Base-by-base conservation (phyloP, 2,113 vertebrate species). In the Cochlearius cochlearius region DNA sequence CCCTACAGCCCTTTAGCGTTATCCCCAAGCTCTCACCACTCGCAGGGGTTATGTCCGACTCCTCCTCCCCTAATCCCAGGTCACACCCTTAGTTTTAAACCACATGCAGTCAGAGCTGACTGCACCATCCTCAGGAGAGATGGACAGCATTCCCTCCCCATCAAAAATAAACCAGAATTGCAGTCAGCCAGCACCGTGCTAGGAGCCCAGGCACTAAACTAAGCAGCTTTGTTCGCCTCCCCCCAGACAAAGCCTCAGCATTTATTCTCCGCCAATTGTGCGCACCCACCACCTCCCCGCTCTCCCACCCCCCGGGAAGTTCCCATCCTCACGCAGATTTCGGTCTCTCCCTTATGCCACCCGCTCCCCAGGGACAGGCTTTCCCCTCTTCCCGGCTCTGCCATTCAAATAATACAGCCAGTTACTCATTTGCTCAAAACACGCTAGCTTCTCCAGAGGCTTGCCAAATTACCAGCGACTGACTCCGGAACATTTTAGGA, bases 201-300 rank as follows among this genome's bases (percentile, higher is more conserved):
- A n/a, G 8, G 6, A 86, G 50, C 73, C 49, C 81, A 12, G 3
- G 86, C 91, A 38, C n/a, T 50, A 16, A 92, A 94, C 69, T 91
- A 63, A 81, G 89, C 59, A 43, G 87, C 91, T 95, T 97, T 97
- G 96, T 97, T 94, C 3, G 0, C 66, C 69, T 68, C 50, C 79
- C 86, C 92, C 66, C 69, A 89, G 84, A 94, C 94, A 97, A 95
- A 95, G 96, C 94, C 60, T 94, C 69, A 64, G 80, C 86, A 45
- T 69, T 94, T 82, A 67, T 47, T 81, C 91, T 91, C 81, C 17
- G 8, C 91, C 91, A 95, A 90, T 49, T 85, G 36, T 16, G 55
- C 2, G 2, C 63, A 36, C 68, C 86, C 89, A 77, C 80, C 88
- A 60, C 50, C 47, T 64, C 85, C 87, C 84, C 2, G 2, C n/a